Evolutionary conservation across 2,797 vertebrate species (phyloP).

Genomic region (Neomorphus geoffroyi): DNA sequence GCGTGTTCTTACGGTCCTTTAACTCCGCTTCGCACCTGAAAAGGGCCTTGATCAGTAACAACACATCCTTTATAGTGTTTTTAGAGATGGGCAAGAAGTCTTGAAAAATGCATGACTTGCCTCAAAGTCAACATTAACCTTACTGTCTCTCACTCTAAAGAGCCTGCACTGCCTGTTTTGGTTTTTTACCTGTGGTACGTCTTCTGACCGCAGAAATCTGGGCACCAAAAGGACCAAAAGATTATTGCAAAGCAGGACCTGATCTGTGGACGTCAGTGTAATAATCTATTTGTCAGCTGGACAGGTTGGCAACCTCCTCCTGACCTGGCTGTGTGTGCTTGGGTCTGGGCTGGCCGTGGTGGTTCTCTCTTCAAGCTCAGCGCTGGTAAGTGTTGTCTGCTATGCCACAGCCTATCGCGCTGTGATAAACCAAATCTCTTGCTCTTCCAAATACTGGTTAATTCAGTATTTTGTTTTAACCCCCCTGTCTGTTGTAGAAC

Average conservation of each 20-base stretch:
- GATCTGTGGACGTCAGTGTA: not conserved
- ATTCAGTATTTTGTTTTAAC: not conserved
- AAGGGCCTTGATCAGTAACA: not conserved
- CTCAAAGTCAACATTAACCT: not conserved
- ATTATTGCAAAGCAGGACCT: not conserved
- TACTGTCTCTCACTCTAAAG: not conserved
- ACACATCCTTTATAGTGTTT: not conserved
- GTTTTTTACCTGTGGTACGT: not conserved
- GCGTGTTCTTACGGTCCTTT: not conserved
- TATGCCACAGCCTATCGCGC: not conserved
- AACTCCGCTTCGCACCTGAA: not conserved
- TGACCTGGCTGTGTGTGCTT: conserved; percentile 26
- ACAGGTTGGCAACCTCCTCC: conserved; percentile 40
- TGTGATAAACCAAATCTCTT: not conserved
- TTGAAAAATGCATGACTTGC: fast-evolving
- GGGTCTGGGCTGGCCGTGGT: conserved; percentile 46
- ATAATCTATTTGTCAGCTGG: not conserved
- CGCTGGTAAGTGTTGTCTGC: not conserved
- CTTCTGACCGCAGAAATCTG: not conserved
- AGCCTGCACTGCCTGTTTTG: not conserved
- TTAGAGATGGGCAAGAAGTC: not conserved
- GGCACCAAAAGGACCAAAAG: no score
- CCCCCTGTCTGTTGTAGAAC: not conserved
- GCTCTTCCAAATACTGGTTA: not conserved
- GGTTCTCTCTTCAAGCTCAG: conserved; percentile 6